Evolutionary conservation across 1,140 invertebrate species (phyloP), one percentile per base, ranked within the genome.

Genomic region (Aphelenchoides fujianensis): DNA sequence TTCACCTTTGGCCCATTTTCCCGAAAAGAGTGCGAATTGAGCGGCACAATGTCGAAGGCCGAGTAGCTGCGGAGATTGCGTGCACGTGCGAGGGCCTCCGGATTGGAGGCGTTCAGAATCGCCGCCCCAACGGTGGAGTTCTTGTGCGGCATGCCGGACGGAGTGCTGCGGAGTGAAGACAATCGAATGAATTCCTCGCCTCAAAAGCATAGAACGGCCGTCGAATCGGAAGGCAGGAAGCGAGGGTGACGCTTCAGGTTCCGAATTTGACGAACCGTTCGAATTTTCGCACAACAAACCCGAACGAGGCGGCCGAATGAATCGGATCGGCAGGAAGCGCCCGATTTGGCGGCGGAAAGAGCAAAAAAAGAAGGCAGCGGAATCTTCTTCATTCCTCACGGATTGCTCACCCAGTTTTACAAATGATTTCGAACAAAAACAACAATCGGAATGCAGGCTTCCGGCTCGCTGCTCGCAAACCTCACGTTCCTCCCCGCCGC

Each of bases 401-500:
- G 41, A 12, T 48, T 48, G 23, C 41, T 48, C 41, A 48, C 23
- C 23, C 12, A n/a, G n/a, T n/a, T 48, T 48, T 48, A 48, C 12
- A 48, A 48, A 23, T n/a, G n/a, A n/a, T n/a, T 48, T 48, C 23
- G 23, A 16, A 48, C 12, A 48, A 48, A 48, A 48, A 48, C 41
- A 48, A 48, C 12, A 48, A 48, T 48, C 41, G 41, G 41, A 48
- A 48, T 48, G 41, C 41, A n/a, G n/a, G n/a, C n/a, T n/a, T n/a
- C n/a, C n/a, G n/a, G n/a, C n/a, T n/a, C 23, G 12, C 41, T 16
- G 23, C 41, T 48, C 12, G 12, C 23, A 48, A 48, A 48, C 12
- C 23, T 12, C 41, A 48, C 41, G 41, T 48, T 48, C 12, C 23
- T 48, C n/a, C 23, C 41, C 41, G 41, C 23, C 41, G 12, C 41